Base-by-base conservation (phyloP, 2,113 vertebrate genomes). In the Platycercus adscitus region DNA sequence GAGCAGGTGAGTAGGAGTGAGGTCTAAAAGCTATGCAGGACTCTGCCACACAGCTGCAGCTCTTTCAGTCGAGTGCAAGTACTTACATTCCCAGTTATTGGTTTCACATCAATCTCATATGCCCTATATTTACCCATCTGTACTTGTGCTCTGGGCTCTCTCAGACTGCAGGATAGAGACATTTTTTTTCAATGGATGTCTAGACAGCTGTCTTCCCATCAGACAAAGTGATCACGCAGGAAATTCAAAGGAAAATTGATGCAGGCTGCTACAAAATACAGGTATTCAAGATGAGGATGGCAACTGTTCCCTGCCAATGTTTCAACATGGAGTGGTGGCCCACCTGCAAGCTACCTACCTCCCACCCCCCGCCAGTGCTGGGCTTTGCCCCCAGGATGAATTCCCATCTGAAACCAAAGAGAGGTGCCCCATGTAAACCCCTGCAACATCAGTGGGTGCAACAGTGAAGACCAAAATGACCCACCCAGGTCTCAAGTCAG, bases 201-300 rank as follows among this genome's bases (percentile, higher is more conserved):
- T 97, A 97, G 97, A 97, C 97, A 95, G 93, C 72, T 96, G 87
- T 90, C 93, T 96, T 91, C 21, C 3, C 70, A 92, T 78, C 94
- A 96, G 93, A 95, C 90, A 78, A 91, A 95, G 77, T 28, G 55
- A 86, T 96, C 95, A 47, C 64, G 78, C 41, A 90, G 82, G 69
- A 95, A 96, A 93, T 82, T 93, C 87, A 87, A 78, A 61, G 72
- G 66, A 56, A 77, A 94, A 95, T 49, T 75, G 81, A 87, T 86
- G 93, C 4, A 24, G 73, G 83, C 80, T 75, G 82, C 79, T 83
- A 82, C 49, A 90, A 86, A 97, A 93, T 15, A 87, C 88, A 94
- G 14, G 44, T 41, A 46, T 71, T 75, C 11, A 58, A 79, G 41
- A 81, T 6, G 18, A 68, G 33, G 73, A 65, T 41, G 63, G 83